Base-by-base conservation (phyloP, 1,140 invertebrate species). In the Sitophilus oryzae region DNA sequence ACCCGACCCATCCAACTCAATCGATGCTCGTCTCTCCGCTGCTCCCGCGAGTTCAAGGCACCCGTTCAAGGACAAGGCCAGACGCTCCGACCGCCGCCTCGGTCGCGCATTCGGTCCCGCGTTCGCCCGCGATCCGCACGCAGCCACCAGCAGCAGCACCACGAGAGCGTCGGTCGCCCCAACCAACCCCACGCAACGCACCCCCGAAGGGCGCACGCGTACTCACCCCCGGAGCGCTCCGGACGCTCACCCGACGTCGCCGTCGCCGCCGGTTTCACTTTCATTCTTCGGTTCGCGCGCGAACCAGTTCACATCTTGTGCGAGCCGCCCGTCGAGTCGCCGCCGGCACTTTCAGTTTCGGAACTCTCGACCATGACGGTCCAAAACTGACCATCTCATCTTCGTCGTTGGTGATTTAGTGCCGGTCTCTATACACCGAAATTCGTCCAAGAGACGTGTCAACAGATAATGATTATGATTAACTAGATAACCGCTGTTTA, bases 21-120 rank as follows among this genome's bases (percentile, higher is more conserved):
- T 66, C 66, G 66, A 68, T 68, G 37, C 45, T 25, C 43, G 43
- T 47, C 44, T 40, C n/a, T n/a, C n/a, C n/a, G n/a, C n/a, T n/a
- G n/a, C n/a, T n/a, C 22, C 49, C 21, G 22, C 59, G 68, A 65
- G 70, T 72, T 72, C 70, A 71, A 63, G 56, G 59, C 60, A 69
- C 70, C 59, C 63, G 61, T 72, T 72, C 70, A 72, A 72, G 70
- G 70, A 72, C 70, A 72, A 72, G 70, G 70, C 70, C 70, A 68
- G 62, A 47, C 55, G 50, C 52, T 54, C 42, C 55, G 52, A 48
- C 41, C 53, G 30, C 52, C 43, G 22, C 43, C 22, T 20, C 52
- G 47, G 46, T 43, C 65, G 59, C 36, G 42, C 48, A 48, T 54
- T 47, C 56, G 43, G 44, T 48, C 44, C 43, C 42, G 48, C 46